A percentile compares a stretch with the other conserved stretches of the same genome.
Evolutionary conservation across 2,888 invertebrate species (phyloP).

Genomic region (Orgyia antiqua): DNA sequence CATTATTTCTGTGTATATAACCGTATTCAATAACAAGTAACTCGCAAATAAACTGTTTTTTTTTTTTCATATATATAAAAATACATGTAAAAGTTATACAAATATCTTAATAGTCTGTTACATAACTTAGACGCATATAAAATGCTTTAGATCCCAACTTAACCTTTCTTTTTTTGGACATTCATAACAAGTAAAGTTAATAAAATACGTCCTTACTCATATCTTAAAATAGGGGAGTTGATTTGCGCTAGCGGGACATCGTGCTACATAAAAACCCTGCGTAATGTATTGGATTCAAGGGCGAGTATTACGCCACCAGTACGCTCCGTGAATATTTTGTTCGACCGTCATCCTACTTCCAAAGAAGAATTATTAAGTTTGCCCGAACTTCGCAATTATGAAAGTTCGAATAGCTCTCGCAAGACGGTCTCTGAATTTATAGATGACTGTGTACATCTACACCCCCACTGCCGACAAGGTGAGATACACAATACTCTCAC

Average conservation of each 20-base stretch:
- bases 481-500: slow-evolving; percentile 22
- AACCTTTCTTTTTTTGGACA: too few species aligned
- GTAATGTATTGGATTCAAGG: slow-evolving; percentile 60
- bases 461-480: slow-evolving; percentile 43
- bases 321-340: slow-evolving; percentile 74
- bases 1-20: slow-evolving; percentile 33
- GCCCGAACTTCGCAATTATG: slow-evolving; percentile 76
- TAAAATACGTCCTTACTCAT: too few species aligned
- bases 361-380: slow-evolving; percentile 79
- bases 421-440: slow-evolving; percentile 76
- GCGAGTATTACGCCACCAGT: slow-evolving; percentile 51
- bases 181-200: too few species aligned
- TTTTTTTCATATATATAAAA: too few species aligned
- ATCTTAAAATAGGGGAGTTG: slow-evolving; percentile 40
- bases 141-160: too few species aligned
- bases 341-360: slow-evolving; percentile 73
- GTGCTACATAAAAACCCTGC: slow-evolving; percentile 54
- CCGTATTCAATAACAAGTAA: slow-evolving; percentile 5
- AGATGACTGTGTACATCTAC: slow-evolving; percentile 74
- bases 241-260: slow-evolving; percentile 47
- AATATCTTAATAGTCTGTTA: too few species aligned
- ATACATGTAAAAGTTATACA: too few species aligned
- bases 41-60: too few species aligned
- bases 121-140: too few species aligned
- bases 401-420: slow-evolving; percentile 76